Evolutionary conservation across 2,797 vertebrate species (phyloP).

Genomic region (Pantherophis alleghaniensis): DNA sequence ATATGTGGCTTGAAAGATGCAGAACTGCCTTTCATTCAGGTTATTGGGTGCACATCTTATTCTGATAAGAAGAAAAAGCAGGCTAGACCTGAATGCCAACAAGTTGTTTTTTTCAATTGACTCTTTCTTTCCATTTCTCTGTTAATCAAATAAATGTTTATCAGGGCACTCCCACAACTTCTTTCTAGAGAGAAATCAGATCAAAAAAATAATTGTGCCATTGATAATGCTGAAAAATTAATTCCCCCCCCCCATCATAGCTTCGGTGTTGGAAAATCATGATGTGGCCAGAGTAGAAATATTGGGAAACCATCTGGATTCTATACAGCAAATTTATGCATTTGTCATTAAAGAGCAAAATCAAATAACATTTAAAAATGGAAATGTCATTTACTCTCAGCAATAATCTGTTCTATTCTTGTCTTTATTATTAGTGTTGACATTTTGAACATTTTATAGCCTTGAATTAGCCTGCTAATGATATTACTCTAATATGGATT

Average conservation of each 20-base stretch:
- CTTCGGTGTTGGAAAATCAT: background rate
- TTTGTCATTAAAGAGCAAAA: background rate
- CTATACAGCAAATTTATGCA: background rate
- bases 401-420: background rate
- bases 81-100: background rate
- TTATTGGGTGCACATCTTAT: background rate
- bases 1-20: background rate
- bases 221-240: background rate
- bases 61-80: background rate
- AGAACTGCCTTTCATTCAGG: background rate
- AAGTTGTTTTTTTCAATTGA: background rate
- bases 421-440: background rate
- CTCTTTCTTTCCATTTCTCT: background rate
- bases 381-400: background rate
- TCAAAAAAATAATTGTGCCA: background rate
- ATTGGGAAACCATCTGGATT: background rate
- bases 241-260: background rate
- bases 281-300: background rate
- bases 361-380: background rate
- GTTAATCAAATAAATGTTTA: background rate
- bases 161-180: background rate
- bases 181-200: background rate
- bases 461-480: background rate
- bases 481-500: background rate
- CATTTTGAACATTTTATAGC: background rate